These are phyloP conservation scores for Heteronetta atricapilla DNA, from an alignment of 2,113 vertebrate species.

Conservation along the genomic window DNA sequence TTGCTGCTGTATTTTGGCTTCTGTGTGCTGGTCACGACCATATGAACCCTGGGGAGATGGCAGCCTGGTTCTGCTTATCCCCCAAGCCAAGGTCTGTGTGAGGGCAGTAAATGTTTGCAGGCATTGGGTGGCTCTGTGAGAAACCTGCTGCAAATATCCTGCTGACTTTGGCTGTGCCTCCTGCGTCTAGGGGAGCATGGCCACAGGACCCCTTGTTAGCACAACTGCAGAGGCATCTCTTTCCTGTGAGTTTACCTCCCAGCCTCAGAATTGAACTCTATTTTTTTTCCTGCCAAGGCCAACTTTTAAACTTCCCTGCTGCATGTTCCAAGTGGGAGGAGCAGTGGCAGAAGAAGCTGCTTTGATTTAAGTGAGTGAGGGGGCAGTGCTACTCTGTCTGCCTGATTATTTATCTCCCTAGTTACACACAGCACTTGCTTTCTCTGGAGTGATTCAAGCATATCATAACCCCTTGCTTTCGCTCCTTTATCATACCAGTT, in stretches of 20 bases:
- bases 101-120: not conserved
- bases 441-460: conserved; percentile 23
- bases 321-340: conserved; percentile 21
- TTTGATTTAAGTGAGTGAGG: conserved; percentile 50
- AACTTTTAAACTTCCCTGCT: conserved; percentile 11
- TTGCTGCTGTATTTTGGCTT: not conserved
- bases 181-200: fast-evolving
- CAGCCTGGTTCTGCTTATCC: not conserved
- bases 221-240: not conserved
- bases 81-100: not conserved
- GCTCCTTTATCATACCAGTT: conserved; percentile 35
- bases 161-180: fast-evolving
- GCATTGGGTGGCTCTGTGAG: not conserved
- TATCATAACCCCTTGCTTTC: conserved; percentile 49
- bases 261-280: not conserved
- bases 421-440: conserved; percentile 46
- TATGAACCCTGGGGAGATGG: not conserved
- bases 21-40: not conserved
- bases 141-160: not conserved
- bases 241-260: not conserved
- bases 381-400: conserved; percentile 23
- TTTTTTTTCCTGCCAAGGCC: conserved; percentile 29
- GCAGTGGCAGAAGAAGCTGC: not conserved
- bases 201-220: fast-evolving
- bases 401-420: conserved; percentile 25